phyloP scores from a whole-genome alignment of 2,888 invertebrate species.

The Lacanobia wlatinum region DNA sequence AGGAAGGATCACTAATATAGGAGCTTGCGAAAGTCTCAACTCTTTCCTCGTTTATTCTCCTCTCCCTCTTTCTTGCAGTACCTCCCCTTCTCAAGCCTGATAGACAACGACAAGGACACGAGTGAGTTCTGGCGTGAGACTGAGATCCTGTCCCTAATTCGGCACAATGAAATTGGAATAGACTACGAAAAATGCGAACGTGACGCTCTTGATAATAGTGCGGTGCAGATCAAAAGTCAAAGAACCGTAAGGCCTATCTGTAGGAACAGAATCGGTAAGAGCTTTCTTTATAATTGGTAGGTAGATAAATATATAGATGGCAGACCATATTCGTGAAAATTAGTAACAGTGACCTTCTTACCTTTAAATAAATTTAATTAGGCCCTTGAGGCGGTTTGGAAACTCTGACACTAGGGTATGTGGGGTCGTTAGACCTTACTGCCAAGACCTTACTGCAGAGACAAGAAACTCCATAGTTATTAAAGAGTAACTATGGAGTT shows the following conservation, averaged over 20 bases:
- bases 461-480: no score
- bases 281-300: not conserved
- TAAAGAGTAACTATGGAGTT: no score
- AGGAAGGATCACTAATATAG: no score
- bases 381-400: no score
- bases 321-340: no score
- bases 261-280: constrained; percentile 77
- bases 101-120: constrained; percentile 80
- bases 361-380: no score
- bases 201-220: constrained; percentile 53
- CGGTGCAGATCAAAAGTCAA: constrained; percentile 74
- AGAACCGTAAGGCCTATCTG: constrained; percentile 83
- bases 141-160: constrained; percentile 81
- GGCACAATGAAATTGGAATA: constrained; percentile 74
- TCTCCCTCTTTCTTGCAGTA: constrained; percentile 72
- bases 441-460: no score
- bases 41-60: not conserved
- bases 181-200: constrained; percentile 81
- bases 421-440: no score
- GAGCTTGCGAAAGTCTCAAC: no score
- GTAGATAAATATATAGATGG: no score
- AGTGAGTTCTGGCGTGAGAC: constrained; percentile 88
- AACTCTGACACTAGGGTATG: no score
- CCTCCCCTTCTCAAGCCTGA: constrained; percentile 81
- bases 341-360: no score